Percentiles rank a stretch among this genome's conserved stretches.
These are phyloP conservation scores for Rhadina sibilatrix DNA, from an alignment of 2,113 vertebrate genomes.

Conservation along the genomic window DNA sequence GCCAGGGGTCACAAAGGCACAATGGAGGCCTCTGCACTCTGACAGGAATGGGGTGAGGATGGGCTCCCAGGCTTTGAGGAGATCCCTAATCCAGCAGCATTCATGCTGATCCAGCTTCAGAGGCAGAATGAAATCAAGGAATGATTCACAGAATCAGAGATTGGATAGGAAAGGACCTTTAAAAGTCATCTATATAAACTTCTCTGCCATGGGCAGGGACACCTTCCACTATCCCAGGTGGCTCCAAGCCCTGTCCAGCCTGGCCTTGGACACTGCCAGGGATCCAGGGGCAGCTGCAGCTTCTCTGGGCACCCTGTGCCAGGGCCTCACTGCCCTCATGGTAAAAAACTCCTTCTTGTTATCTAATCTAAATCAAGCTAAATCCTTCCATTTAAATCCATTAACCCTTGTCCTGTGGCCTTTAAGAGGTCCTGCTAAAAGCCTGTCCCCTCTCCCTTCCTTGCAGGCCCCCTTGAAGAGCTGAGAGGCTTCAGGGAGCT, in stretches of 20 bases:
- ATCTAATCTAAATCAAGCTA: too few species aligned
- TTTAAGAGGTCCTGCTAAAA: neutral
- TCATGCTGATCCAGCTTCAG: neutral
- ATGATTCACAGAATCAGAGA: too few species aligned
- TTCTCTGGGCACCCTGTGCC: neutral
- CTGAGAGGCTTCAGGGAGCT: neutral
- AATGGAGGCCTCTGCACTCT: rapidly evolving
- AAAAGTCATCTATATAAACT: neutral
- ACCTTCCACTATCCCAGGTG: rapidly evolving
- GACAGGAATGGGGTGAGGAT: neutral
- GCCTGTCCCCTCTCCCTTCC: neutral
- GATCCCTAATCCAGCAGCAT: neutral
- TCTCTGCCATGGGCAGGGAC: neutral
- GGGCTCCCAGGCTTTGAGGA: too few species aligned
- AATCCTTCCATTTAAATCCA: neutral
- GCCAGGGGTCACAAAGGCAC: neutral
- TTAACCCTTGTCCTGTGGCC: neutral
- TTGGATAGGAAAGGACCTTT: neutral
- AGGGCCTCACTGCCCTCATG: neutral
- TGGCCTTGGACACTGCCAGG: neutral
- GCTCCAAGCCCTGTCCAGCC: neutral
- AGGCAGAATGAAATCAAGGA: neutral
- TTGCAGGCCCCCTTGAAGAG: neutral
- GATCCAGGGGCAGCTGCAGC: neutral
- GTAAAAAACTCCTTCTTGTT: neutral